Percentiles rank a stretch among this genome's conserved stretches.
Conservation (phyloP, 92 coral and sea anemone genomes). For the Diadumene lineata region DNA sequence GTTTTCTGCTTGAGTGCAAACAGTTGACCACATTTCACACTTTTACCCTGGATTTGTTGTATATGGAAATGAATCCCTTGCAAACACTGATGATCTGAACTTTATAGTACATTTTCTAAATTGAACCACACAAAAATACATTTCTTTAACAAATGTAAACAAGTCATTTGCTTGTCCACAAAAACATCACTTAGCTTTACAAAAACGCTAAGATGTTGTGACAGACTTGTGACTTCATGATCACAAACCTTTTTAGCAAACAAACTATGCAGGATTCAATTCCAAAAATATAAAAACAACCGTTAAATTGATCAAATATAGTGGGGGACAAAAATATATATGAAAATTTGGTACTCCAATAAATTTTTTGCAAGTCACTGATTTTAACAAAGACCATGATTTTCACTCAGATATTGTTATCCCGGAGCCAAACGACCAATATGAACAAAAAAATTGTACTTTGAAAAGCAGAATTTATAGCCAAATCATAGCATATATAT, state of each 20-base stretch:
- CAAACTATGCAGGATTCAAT: neutral
- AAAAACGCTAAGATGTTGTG: neutral
- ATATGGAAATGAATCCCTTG: neutral
- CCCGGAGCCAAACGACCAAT: neutral
- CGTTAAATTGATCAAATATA: neutral
- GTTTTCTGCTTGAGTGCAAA: neutral
- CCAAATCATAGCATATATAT: no score
- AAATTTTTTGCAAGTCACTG: neutral
- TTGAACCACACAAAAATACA: neutral
- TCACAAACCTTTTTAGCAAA: no score
- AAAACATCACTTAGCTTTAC: neutral
- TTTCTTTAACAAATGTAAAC: neutral
- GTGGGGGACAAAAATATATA: neutral
- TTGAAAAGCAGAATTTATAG: constrained; percentile 3
- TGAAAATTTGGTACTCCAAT: neutral
- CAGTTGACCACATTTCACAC: neutral
- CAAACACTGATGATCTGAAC: neutral
- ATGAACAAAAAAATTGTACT: constrained; percentile 9
- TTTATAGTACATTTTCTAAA: no score
- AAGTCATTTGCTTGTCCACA: neutral
- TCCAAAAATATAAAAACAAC: neutral
- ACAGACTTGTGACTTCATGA: neutral
- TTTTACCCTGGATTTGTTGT: neutral
- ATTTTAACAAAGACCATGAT: neutral
- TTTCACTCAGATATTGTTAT: neutral